phyloP scores from a whole-genome alignment of 2,888 invertebrate species.

The Lasioglossum figueresi region DNA sequence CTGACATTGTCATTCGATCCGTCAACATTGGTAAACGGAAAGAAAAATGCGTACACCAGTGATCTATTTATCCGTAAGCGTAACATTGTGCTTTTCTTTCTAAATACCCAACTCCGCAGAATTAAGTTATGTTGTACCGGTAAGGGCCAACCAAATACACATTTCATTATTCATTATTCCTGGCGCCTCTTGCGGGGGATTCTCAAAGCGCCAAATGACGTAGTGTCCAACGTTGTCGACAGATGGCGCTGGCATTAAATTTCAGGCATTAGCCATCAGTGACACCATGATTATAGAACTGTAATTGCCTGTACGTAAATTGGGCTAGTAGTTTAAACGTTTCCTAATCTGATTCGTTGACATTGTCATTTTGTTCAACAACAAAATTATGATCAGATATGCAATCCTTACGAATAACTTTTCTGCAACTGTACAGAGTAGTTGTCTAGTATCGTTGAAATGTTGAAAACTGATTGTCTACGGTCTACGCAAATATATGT shows the following conservation, averaged over 20 bases:
- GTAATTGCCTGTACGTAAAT: too few relatives aligned
- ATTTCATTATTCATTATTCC: too few relatives aligned
- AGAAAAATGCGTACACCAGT: background rate
- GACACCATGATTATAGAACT: too few relatives aligned
- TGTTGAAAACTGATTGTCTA: background rate
- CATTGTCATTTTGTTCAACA: background rate
- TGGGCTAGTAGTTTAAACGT: background rate
- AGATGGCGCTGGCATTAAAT: too few relatives aligned
- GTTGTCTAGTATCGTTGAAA: too few relatives aligned
- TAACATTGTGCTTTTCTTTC: slow-evolving; percentile 20
- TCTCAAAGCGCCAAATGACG: too few relatives aligned
- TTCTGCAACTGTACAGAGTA: background rate
- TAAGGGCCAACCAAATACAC: background rate
- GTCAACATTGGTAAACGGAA: slow-evolving; percentile 21
- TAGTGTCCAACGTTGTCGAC: too few relatives aligned
- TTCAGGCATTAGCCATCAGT: too few relatives aligned
- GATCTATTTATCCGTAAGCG: background rate
- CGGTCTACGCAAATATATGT: too few relatives aligned
- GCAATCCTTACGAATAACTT: background rate
- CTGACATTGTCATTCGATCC: background rate
- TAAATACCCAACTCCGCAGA: background rate
- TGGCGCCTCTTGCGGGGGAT: too few relatives aligned
- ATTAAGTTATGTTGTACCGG: slow-evolving; percentile 13
- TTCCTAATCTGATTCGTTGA: background rate
- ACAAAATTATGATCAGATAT: background rate